Percentiles rank a stretch among this genome's conserved stretches.
phyloP scores from a whole-genome alignment of 2,888 invertebrate genomes.

The Parascotia fuliginaria region DNA sequence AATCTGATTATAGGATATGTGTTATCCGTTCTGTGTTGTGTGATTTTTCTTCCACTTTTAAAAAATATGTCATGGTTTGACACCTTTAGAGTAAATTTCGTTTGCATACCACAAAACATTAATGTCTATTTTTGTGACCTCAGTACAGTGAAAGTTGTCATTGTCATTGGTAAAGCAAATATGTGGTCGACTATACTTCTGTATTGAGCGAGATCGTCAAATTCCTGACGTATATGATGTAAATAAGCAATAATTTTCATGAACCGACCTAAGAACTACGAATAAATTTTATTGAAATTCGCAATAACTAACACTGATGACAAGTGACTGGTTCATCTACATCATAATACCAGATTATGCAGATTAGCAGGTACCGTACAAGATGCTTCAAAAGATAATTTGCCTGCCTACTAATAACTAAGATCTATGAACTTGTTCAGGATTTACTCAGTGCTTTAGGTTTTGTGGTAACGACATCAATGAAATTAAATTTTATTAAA shows the following conservation, averaged over 20 bases:
- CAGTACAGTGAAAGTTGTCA: too few species aligned
- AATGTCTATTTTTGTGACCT: too few species aligned
- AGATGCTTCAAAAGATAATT: slow-evolving; percentile 30
- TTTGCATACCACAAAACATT: too few species aligned
- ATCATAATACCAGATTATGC: slow-evolving; percentile 40
- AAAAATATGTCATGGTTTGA: too few species aligned
- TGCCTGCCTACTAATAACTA: slow-evolving; percentile 29
- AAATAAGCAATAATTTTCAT: neutral
- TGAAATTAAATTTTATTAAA: neutral
- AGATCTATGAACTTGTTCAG: slow-evolving; percentile 25
- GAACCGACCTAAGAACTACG: neutral
- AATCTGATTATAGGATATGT: too few species aligned
- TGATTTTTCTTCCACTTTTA: too few species aligned
- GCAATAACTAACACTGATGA: slow-evolving; percentile 27
- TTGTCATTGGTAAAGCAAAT: too few species aligned
- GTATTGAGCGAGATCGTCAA: too few species aligned
- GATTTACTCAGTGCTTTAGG: too few species aligned
- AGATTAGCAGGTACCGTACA: slow-evolving; percentile 27
- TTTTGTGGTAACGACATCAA: neutral
- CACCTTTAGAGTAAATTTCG: too few species aligned
- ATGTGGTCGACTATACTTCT: too few species aligned
- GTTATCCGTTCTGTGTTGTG: too few species aligned
- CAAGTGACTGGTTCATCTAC: slow-evolving; percentile 25
- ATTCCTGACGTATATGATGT: neutral
- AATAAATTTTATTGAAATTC: slow-evolving; percentile 6